Base-by-base conservation (phyloP, 2,113 vertebrate genomes). In the Megaleporinus macrocephalus region DNA sequence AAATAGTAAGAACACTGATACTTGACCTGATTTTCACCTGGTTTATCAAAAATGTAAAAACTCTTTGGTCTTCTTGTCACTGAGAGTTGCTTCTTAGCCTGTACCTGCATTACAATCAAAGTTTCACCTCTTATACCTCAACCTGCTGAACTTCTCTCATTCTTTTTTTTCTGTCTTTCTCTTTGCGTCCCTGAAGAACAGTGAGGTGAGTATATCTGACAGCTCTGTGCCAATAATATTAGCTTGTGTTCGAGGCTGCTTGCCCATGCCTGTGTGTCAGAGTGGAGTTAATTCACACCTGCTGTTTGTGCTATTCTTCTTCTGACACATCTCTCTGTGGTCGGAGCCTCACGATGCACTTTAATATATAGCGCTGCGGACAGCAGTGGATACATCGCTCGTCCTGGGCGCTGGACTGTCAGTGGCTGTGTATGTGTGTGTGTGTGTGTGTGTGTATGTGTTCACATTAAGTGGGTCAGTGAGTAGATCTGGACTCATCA, bases 131-230 rank as follows among this genome's bases (percentile, higher is more conserved):
- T 41, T 22, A 74, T 70, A 27, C 6, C n/a, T 41, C 65, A 41
- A 55, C 61, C 30, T 36, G 33, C 16, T 68, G 22, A 18, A 73
- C 29, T 49, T 85, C 36, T 73, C 80, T 24, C 59, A 72, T 49
- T 24, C 57, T 70, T 33, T 78, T 24, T 70, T 62, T 53, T 24
- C 49, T 26, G 33, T 59, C 70, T 83, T 24, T 41, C 63, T 77
- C 36, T 76, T 82, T 82, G 76, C 33, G 29, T 62, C 53, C 81
- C 53, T 84, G 79, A 91, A 93, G 90, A 91, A 92, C 87, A 91
- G 87, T 79, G 90, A 93, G 89, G 92, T 93, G 84, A 90, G 89
- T 62, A 66, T 10, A 29, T 75, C 76, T 84, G 63, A 74, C 65
- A 72, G 41, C 24, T 18, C 29, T 22, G 36, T 75, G 10, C 61